Percentiles rank a stretch among this genome's conserved stretches.
These are phyloP conservation scores for Cosmorhoe ocellata DNA, from an alignment of 2,888 invertebrate genomes.

Conservation along the genomic window DNA sequence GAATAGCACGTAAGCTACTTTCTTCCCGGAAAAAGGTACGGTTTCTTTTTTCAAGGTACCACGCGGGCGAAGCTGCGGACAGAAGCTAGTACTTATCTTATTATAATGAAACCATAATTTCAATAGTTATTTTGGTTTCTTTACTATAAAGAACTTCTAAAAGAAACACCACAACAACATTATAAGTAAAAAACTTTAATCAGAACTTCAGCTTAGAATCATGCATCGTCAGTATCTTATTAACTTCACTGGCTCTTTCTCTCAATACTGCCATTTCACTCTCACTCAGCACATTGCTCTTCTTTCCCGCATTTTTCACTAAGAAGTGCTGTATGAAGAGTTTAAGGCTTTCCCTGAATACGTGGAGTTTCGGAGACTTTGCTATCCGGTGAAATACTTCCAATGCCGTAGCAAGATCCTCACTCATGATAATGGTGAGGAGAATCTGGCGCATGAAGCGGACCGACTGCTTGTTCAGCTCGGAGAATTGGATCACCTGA, in stretches of 20 bases:
- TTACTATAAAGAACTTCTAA: too few relatives aligned
- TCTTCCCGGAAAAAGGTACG: too few relatives aligned
- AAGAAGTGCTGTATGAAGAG: slow-evolving; percentile 95
- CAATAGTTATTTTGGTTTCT: too few relatives aligned
- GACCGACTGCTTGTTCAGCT: slow-evolving; percentile 90
- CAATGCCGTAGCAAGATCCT: slow-evolving; percentile 82
- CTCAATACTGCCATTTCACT: slow-evolving; percentile 63
- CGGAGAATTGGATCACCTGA: slow-evolving; percentile 92
- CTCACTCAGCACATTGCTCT: slow-evolving; percentile 55
- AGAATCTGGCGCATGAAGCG: slow-evolving; percentile 90
- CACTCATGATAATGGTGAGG: slow-evolving; percentile 86
- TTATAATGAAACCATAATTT: too few relatives aligned
- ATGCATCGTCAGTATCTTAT: slow-evolving; percentile 83
- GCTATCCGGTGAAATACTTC: slow-evolving; percentile 89
- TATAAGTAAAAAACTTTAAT: too few relatives aligned
- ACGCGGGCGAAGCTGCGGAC: too few relatives aligned
- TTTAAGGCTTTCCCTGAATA: slow-evolving; percentile 91
- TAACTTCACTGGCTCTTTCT: slow-evolving; percentile 84
- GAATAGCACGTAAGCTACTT: too few relatives aligned
- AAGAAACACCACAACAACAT: too few relatives aligned
- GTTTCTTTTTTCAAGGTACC: too few relatives aligned
- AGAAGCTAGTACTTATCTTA: too few relatives aligned
- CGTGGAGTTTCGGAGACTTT: slow-evolving; percentile 87
- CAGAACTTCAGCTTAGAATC: slow-evolving; percentile 64
- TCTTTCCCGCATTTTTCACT: slow-evolving; percentile 83